phyloP scores from a whole-genome alignment of 2,888 invertebrate species.

The Acleris laterana region DNA sequence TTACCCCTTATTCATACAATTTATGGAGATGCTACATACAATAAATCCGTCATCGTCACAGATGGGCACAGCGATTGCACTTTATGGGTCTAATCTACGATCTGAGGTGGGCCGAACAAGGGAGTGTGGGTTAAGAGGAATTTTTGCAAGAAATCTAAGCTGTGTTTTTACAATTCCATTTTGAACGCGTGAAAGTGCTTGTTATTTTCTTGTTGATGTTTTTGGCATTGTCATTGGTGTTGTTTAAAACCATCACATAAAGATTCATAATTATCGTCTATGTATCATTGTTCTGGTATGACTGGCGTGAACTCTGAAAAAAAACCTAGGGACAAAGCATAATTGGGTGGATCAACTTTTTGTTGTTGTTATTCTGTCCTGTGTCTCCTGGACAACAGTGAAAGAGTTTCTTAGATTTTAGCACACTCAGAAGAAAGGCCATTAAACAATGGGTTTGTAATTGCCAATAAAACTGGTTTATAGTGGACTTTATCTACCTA shows the following conservation, averaged over 20 bases:
- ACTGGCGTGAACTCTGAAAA: no score
- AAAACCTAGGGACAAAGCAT: no score
- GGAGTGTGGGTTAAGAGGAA: conserved; percentile 34
- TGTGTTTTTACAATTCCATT: conserved; percentile 19
- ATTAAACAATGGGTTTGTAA: no score
- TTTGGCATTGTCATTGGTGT: neutral
- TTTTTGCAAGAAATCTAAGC: conserved; percentile 35
- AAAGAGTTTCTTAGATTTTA: no score
- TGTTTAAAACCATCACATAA: neutral
- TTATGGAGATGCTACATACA: conserved; percentile 36
- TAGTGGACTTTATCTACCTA: no score
- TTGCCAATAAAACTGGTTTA: no score
- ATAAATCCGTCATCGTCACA: conserved; percentile 54
- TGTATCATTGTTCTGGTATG: no score
- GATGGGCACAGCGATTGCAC: conserved; percentile 48
- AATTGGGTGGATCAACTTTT: no score
- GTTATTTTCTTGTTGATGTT: neutral
- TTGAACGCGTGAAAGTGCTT: neutral
- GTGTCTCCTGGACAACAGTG: no score
- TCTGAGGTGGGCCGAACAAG: conserved; percentile 67
- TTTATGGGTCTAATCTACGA: conserved; percentile 53
- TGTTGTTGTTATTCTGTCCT: no score
- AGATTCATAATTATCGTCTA: neutral
- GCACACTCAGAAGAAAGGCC: no score
- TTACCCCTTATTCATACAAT: no score